Base-by-base conservation (phyloP, 2,113 vertebrate species). In the Gallinago paraguaiae region DNA sequence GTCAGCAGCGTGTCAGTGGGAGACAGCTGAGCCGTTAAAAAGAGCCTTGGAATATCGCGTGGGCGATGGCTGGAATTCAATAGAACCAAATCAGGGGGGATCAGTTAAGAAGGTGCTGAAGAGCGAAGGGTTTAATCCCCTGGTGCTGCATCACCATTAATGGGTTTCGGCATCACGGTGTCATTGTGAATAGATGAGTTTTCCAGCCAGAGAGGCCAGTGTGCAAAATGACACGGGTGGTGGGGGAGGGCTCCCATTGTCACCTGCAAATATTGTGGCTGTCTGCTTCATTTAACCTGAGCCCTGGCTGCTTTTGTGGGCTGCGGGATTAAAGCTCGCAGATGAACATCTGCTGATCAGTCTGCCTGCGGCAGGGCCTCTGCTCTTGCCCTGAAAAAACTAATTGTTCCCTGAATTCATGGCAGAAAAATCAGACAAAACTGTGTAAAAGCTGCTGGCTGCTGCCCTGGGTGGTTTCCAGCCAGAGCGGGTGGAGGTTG, bases 21-120 rank as follows among this genome's bases (percentile, higher is more conserved):
- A 96, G 88, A 63, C 63, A 92, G 56, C 69, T 90, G 91, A 95
- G 82, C 83, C 5, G 10, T 90, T 76, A 88, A 37, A 88, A 92
- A 82, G 69, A 90, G 69, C 60, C 65, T 88, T 80, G 24, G 65
- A 67, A 50, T 64, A 77, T 41, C 77, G 24, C 11, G 5, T 65
- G 45, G 65, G 46, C 48, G 48, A 56, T 51, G 80, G 35, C 33
- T 75, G 74, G 84, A 88, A 92, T 60, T 89, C 84, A 77, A 25
- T 48, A 53, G 59, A 69, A 74, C 22, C 17, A 75, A 35, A 64
- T 68, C 27, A 82, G 39, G 33, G 24, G 78, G 79, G 22, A 57
- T 80, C 41, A 82, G n/a, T 28, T 46, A 63, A 35, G 35, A 56
- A 68, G 27, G 23, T 39, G 68, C 46, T 22, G 70, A 94, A 61